Base-by-base conservation (phyloP, 2,113 vertebrate species). In the Trinectes maculatus region DNA sequence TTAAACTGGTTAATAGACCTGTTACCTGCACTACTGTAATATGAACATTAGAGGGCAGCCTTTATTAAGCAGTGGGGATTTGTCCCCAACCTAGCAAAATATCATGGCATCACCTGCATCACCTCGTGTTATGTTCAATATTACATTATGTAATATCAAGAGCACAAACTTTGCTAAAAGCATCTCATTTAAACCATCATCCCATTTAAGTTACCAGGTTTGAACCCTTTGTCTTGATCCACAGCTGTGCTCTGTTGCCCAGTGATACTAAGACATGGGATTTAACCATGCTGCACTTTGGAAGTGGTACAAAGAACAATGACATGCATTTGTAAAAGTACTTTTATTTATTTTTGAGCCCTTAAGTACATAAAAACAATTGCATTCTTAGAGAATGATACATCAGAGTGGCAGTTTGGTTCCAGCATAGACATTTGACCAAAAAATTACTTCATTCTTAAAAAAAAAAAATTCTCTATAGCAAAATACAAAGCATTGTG, bases 261-360 rank as follows among this genome's bases (percentile, higher is more conserved):
- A 6, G 13, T 43, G 19, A 8, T 44, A 3, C 15, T n/a, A 2
- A 10, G 4, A 18, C 5, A 11, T 12, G n/a, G 0, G 8, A 16
- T 21, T 19, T 16, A 12, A 3, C 8, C 9, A 8, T 18, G 6
- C 29, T 31, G 5, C n/a, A 3, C 10, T 2, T 31, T 31, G 8
- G 29, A 22, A 25, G 25, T 9, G 1, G 4, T 1, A 4, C 16
- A 37, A 56, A 25, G 8, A 2, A 6, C 44, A 59, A 43, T 22
- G 15, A 37, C 25, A 61, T 5, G 16, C 1, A 33, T 37, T 47
- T 76, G 51, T 26, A 68, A 79, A 87, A 83, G 57, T 71, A 75
- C 21, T 77, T 89, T 90, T 80, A 85, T 90, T 89, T 75, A n/a
- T n/a, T n/a, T n/a, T 64, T 44, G 15, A 86, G 79, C 71, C 64